Conservation (phyloP, 2,113 vertebrate species). For the Panthera tigris region DNA sequence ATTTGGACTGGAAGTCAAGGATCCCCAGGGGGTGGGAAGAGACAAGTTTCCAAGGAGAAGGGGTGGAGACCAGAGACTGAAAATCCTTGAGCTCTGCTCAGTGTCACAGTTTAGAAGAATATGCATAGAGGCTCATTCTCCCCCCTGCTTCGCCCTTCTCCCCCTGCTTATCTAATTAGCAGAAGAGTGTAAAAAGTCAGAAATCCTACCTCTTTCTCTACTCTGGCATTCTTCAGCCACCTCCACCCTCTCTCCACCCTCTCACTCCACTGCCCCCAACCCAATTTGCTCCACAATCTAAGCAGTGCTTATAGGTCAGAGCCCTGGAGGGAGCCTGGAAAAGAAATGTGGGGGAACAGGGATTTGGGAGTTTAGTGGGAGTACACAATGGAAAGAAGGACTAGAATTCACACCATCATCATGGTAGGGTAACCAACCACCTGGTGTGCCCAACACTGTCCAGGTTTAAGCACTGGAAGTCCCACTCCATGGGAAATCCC, state of each 20-base stretch:
- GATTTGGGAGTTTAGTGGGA: not conserved
- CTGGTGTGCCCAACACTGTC: not conserved
- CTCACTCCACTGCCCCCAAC: not conserved
- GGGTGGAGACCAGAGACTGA: slow-evolving; percentile 10
- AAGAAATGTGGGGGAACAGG: not conserved
- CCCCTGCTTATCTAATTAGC: slow-evolving; percentile 68
- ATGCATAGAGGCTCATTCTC: slow-evolving; percentile 29
- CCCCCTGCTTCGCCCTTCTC: not conserved
- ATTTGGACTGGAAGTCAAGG: slow-evolving; percentile 43
- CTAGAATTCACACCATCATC: not conserved
- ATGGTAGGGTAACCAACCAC: not conserved
- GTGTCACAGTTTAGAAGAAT: slow-evolving; percentile 54
- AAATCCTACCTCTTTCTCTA: slow-evolving; percentile 48
- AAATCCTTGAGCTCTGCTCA: slow-evolving; percentile 49
- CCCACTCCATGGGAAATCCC: not conserved
- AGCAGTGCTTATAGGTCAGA: not conserved
- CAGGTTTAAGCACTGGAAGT: not conserved
- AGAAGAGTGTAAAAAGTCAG: slow-evolving; percentile 68
- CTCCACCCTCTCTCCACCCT: not conserved
- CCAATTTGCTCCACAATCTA: not conserved
- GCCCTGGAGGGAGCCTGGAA: not conserved
- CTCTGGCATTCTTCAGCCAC: slow-evolving; percentile 25
- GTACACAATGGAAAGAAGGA: not conserved
- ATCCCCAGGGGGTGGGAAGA: slow-evolving; percentile 27
- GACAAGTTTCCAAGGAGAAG: not conserved